Evolutionary conservation across 2,888 invertebrate species (phyloP).

Genomic region (Silvanus unidentatus): DNA sequence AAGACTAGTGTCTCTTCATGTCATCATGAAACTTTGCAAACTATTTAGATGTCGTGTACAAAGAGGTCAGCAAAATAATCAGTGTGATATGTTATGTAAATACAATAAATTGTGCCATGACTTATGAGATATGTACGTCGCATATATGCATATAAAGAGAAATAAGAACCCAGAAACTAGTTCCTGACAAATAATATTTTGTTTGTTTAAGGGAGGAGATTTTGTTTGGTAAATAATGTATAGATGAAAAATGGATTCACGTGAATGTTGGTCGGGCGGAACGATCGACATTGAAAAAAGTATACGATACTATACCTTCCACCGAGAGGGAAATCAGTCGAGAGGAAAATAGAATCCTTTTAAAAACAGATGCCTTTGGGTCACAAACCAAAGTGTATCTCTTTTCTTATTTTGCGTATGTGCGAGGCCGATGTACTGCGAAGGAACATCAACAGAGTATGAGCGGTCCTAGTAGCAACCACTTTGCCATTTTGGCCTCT

Average conservation of each 20-base stretch:
- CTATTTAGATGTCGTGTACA: constrained; percentile 1
- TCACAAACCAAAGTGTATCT: constrained; percentile 34
- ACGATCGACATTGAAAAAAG: too few species aligned
- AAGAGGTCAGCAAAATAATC: constrained; percentile 4
- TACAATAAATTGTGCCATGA: too few species aligned
- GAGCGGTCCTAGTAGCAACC: neutral
- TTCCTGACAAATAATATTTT: too few species aligned
- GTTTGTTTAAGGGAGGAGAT: too few species aligned
- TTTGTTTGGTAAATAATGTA: neutral
- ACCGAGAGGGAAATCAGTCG: constrained; percentile 27
- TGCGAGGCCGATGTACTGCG: constrained; percentile 21
- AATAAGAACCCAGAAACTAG: too few species aligned
- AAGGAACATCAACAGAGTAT: constrained; percentile 15
- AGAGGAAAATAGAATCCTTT: constrained; percentile 39
- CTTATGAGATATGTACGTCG: too few species aligned
- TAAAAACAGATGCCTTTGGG: constrained; percentile 42
- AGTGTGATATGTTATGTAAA: too few species aligned
- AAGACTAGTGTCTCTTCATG: neutral
- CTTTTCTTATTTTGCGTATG: constrained; percentile 1
- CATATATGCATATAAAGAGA: too few species aligned
- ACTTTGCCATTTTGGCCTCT: constrained; percentile 2
- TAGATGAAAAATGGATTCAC: too few species aligned
- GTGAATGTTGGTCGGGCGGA: neutral
- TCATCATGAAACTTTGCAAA: constrained; percentile 1
- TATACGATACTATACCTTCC: neutral